Conservation (phyloP, 2,888 invertebrate species). For the Ashinkailepas kermadecensis region DNA sequence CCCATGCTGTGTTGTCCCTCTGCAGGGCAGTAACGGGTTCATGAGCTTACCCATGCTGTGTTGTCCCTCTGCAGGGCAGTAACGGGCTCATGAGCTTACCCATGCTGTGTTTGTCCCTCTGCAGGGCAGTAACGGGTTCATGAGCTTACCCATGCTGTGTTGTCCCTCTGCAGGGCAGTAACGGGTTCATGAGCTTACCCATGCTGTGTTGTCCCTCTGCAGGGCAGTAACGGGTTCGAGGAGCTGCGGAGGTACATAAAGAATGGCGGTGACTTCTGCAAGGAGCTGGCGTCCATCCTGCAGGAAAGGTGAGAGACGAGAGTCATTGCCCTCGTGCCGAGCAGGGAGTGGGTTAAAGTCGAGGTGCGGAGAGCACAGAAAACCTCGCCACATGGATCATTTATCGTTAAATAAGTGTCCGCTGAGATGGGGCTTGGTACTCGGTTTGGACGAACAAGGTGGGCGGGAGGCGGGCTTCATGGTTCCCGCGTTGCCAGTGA, state of each 20-base stretch:
- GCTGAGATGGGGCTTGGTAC: no score
- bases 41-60: neutral
- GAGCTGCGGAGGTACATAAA: constrained; percentile 86
- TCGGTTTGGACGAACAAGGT: no score
- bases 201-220: constrained; percentile 43
- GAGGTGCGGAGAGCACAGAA: no score
- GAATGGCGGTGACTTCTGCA: constrained; percentile 89
- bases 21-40: constrained; percentile 84
- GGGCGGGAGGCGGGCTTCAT: no score
- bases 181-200: constrained; percentile 52
- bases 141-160: constrained; percentile 6
- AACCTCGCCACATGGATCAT: no score
- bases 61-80: constrained; percentile 61
- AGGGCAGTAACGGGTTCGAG: constrained; percentile 90
- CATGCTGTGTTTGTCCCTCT: constrained; percentile 41
- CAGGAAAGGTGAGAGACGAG: constrained; percentile 69
- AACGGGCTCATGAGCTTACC: constrained; percentile 75
- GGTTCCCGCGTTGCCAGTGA: no score
- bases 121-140: constrained; percentile 85
- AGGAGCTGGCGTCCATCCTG: constrained; percentile 76
- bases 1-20: constrained; percentile 38
- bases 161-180: constrained; percentile 64
- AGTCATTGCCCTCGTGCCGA: no score
- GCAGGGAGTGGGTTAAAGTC: no score
- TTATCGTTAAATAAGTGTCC: no score